Evolutionary conservation across 2,113 vertebrate genomes (phyloP).

Genomic region (Gracilinanus agilis): DNA sequence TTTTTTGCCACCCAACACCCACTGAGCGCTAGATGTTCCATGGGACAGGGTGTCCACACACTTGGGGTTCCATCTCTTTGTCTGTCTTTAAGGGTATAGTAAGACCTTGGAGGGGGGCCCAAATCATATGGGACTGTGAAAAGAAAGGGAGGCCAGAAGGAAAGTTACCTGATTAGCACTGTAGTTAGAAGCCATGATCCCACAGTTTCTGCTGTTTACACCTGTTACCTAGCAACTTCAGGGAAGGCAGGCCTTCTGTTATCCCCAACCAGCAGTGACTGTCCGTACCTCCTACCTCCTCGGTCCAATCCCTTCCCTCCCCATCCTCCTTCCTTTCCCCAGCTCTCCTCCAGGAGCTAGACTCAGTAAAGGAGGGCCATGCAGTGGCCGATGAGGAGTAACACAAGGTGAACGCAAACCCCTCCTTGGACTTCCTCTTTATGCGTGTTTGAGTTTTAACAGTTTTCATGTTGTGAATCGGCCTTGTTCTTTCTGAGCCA

Average conservation of each 20-base stretch:
- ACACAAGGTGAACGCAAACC: background rate
- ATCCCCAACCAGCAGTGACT: background rate
- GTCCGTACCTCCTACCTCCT: background rate
- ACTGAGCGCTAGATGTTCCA: background rate
- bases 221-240: slow-evolving; percentile 76
- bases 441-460: background rate
- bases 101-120: background rate
- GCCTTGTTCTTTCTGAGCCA: background rate
- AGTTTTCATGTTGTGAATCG: slow-evolving; percentile 11
- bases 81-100: background rate
- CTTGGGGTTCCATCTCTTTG: background rate
- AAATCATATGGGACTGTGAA: background rate
- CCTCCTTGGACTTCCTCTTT: background rate
- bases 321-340: background rate
- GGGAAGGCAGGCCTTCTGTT: background rate
- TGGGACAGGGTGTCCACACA: background rate
- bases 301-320: background rate
- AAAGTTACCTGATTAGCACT: slow-evolving; percentile 77
- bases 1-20: background rate
- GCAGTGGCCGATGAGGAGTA: background rate
- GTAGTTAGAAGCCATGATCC: slow-evolving; percentile 80
- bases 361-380: slow-evolving; percentile 3
- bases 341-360: background rate
- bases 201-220: slow-evolving; percentile 64
- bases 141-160: background rate